These are phyloP conservation scores for Telmatochromis brachygnathus DNA, from an alignment of 2,113 vertebrate species.

Conservation along the genomic window DNA sequence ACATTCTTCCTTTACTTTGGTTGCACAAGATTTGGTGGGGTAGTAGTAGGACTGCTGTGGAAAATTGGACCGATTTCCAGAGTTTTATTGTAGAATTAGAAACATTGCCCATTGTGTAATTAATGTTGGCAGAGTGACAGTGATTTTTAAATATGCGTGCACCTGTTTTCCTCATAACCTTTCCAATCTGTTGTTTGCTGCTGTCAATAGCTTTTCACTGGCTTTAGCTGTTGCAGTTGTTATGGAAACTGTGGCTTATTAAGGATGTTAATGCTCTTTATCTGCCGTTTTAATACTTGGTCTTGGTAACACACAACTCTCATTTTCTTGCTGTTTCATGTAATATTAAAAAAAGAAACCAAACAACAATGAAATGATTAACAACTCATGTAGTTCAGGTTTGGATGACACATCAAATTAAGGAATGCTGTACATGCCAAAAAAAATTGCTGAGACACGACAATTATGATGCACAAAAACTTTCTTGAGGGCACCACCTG, in stretches of 20 bases:
- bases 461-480: not conserved
- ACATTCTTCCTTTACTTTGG: not conserved
- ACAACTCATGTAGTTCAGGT: not conserved
- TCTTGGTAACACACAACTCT: not conserved
- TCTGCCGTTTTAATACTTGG: not conserved
- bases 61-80: not conserved
- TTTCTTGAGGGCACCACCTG: conserved; percentile 1
- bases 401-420: conserved; percentile 4
- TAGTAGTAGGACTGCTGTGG: not conserved
- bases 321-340: not conserved
- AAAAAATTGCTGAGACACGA: not conserved
- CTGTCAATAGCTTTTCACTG: not conserved
- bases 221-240: not conserved
- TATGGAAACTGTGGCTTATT: not conserved
- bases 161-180: not conserved
- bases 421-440: not conserved
- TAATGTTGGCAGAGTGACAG: not conserved
- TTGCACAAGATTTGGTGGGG: not conserved
- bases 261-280: not conserved
- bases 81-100: not conserved
- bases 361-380: not conserved
- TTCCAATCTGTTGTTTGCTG: not conserved
- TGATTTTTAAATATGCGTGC: not conserved
- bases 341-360: not conserved
- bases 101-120: not conserved